Conservation (phyloP, 2,888 invertebrate genomes). For the Cynaeus angustus region DNA sequence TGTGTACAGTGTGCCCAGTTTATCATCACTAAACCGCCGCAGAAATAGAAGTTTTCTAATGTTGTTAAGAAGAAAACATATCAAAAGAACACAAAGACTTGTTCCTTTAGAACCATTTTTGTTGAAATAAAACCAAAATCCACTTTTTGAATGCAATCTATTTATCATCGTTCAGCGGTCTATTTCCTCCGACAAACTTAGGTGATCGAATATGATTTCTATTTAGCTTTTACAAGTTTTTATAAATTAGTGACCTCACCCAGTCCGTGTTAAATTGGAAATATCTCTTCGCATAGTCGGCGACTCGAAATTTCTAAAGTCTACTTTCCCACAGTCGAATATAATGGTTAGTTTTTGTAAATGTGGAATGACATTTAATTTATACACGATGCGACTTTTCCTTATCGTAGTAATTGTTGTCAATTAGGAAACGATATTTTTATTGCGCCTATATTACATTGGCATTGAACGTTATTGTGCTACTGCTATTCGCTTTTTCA, state of each 20-base stretch:
- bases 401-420: background rate
- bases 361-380: background rate
- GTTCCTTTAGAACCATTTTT: too few species aligned
- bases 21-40: too few species aligned
- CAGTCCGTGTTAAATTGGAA: slow-evolving; percentile 11
- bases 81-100: too few species aligned
- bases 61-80: too few species aligned
- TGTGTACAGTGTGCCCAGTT: too few species aligned
- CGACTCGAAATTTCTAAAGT: slow-evolving; percentile 26
- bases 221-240: slow-evolving; percentile 26
- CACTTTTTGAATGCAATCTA: too few species aligned
- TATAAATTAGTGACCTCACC: slow-evolving; percentile 35
- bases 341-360: background rate
- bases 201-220: slow-evolving; percentile 22
- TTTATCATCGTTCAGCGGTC: too few species aligned
- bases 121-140: too few species aligned
- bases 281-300: slow-evolving; percentile 11
- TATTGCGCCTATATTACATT: slow-evolving; percentile 24
- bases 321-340: slow-evolving; percentile 23
- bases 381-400: slow-evolving; percentile 8
- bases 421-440: slow-evolving; percentile 28
- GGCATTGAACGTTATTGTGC: slow-evolving; percentile 36
- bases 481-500: slow-evolving; percentile 7
- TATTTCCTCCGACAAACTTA: background rate
- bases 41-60: too few species aligned